Conservation (phyloP, 2,888 invertebrate species). For the Eristalinus sepulchralis region DNA sequence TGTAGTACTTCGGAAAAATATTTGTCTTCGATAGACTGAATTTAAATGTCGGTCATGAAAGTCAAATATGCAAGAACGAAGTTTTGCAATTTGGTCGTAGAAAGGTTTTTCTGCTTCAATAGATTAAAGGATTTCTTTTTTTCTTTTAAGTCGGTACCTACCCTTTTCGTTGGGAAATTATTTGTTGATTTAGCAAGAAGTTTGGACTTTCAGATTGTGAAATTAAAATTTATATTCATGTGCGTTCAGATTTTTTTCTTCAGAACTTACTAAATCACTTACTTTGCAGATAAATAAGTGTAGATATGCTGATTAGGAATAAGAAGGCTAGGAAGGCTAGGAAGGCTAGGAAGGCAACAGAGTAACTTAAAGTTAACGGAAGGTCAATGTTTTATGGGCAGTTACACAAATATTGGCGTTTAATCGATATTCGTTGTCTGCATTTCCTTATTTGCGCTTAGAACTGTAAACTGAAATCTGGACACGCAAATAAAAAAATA, state of each 20-base stretch:
- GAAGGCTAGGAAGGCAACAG: no score
- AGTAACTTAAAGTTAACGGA: no score
- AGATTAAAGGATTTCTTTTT: neutral
- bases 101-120: constrained; percentile 8
- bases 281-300: no score
- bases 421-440: no score
- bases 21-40: constrained; percentile 21
- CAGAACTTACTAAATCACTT: no score
- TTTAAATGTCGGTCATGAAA: constrained; percentile 35
- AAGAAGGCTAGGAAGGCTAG: no score
- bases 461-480: no score
- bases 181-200: neutral
- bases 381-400: no score
- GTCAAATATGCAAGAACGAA: constrained; percentile 41
- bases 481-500: no score
- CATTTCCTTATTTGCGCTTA: no score
- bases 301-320: no score
- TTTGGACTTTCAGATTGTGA: neutral
- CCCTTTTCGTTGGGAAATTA: neutral
- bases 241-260: neutral
- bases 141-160: neutral
- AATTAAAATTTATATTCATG: neutral
- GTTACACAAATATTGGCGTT: no score
- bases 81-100: constrained; percentile 30
- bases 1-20: constrained; percentile 21